Evolutionary conservation across 2,113 vertebrate genomes (phyloP), one percentile per base, ranked within the genome.

Genomic region (Ovibos moschatus): DNA sequence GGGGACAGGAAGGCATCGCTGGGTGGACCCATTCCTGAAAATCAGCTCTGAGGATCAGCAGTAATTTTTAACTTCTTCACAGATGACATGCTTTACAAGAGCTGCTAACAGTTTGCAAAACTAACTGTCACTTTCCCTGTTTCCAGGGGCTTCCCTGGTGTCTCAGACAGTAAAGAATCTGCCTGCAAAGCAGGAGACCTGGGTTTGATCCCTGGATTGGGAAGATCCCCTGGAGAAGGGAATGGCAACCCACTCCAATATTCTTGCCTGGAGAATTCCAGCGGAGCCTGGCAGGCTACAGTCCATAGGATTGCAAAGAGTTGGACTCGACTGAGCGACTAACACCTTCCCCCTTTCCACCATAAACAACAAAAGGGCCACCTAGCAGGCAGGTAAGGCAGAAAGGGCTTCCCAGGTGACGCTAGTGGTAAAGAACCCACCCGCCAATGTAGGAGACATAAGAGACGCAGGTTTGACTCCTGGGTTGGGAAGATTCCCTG

Each of bases 81-180:
- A 62, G 40, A 27, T 1, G 81, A 64, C 57, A 14, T 81, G 78
- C 62, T 95, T 81, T 53, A 74, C 11, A 82, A 53, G 90, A 97
- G 60, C 82, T 95, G 86, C 58, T 91, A 86, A 67, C 64, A 79
- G 78, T 94, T 71, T 95, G 81, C 81, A 89, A 74, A 95, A 88
- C 83, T 53, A 94, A 45, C 58, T 57, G n/a, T 88, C 53, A 30
- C 57, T 85, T 40, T 40, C 67, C 67, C 67, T 25, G n/a, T 74
- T 74, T 74, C 67, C 67, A 74, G 67, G 19, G 36, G 19, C 67
- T 74, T 74, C 36, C 19, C 2, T 13, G n/a, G n/a, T 74, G 36
- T 74, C 67, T 74, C 19, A 40, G n/a, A 71, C 19, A 40, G 67
- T 13, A 40, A 74, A 74, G 36, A 71, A 40, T 74, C 67, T 74